These are phyloP conservation scores for Eupeodes corollae DNA, from an alignment of 1,140 invertebrate genomes.

Conservation along the genomic window DNA sequence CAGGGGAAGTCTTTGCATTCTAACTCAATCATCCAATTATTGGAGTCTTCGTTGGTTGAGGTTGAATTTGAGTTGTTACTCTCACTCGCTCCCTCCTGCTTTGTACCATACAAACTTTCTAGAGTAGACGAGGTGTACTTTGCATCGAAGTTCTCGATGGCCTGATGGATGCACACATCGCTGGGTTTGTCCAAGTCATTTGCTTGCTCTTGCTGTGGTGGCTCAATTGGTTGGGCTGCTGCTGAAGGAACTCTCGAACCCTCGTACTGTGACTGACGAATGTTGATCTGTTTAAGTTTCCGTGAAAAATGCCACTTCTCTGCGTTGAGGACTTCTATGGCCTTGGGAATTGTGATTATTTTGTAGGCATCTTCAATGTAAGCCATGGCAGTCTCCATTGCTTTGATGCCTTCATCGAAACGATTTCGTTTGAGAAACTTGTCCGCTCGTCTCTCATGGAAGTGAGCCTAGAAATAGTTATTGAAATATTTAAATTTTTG, in stretches of 20 bases:
- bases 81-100: conserved; percentile 17
- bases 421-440: conserved; percentile 26
- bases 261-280: conserved; percentile 27
- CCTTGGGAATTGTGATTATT: conserved; percentile 19
- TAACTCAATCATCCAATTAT: conserved; percentile 31
- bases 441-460: conserved; percentile 30
- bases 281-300: conserved; percentile 26
- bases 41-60: conserved; percentile 23
- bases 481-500: no score
- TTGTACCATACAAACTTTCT: no score
- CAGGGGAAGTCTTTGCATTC: conserved; percentile 7
- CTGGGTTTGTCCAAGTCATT: no score
- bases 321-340: conserved; percentile 23
- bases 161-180: no score
- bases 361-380: conserved; percentile 32
- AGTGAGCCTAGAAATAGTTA: conserved; percentile 20
- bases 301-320: conserved; percentile 26
- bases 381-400: conserved; percentile 24
- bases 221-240: no score
- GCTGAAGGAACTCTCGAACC: no score
- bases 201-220: no score
- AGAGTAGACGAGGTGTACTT: no score
- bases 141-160: no score
- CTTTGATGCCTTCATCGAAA: conserved; percentile 31
- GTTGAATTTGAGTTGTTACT: conserved; percentile 26